phyloP scores from a whole-genome alignment of 2,888 invertebrate species.

The Stratiomys singularior region DNA sequence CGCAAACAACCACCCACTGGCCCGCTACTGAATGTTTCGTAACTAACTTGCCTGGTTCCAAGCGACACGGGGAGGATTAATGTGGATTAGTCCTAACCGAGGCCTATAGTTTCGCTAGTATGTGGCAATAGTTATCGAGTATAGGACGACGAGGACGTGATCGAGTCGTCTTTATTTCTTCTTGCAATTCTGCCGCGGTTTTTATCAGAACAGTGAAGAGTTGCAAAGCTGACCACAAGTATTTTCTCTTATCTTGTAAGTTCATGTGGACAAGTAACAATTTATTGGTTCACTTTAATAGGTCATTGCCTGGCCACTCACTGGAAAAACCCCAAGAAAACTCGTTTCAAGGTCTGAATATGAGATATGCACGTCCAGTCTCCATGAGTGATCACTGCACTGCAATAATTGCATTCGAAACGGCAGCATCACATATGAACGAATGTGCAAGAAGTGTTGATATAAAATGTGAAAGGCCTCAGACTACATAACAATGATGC shows the following conservation, averaged over 20 bases:
- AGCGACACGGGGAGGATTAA: background rate
- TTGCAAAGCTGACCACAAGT: background rate
- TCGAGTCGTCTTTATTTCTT: background rate
- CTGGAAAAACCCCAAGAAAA: too few species aligned
- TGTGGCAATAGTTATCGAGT: background rate
- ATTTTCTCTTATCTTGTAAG: too few species aligned
- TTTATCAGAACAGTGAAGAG: background rate
- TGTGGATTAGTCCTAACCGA: constrained; percentile 42
- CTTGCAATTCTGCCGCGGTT: background rate
- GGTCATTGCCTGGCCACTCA: too few species aligned
- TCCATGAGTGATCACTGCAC: background rate
- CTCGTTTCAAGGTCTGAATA: too few species aligned
- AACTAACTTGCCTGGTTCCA: background rate
- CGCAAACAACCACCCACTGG: constrained; percentile 4
- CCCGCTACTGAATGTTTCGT: constrained; percentile 15
- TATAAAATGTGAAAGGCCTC: background rate
- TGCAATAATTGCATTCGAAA: background rate
- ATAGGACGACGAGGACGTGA: background rate
- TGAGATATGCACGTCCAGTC: background rate
- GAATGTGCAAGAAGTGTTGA: background rate
- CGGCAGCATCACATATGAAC: constrained; percentile 2
- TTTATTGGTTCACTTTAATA: too few species aligned
- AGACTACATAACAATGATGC: background rate
- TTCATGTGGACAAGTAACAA: too few species aligned
- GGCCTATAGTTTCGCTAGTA: constrained; percentile 24